A percentile compares a stretch with the other conserved stretches of the same genome.
Conservation (phyloP, 2,888 invertebrate genomes). For the Tiphia femorata region DNA sequence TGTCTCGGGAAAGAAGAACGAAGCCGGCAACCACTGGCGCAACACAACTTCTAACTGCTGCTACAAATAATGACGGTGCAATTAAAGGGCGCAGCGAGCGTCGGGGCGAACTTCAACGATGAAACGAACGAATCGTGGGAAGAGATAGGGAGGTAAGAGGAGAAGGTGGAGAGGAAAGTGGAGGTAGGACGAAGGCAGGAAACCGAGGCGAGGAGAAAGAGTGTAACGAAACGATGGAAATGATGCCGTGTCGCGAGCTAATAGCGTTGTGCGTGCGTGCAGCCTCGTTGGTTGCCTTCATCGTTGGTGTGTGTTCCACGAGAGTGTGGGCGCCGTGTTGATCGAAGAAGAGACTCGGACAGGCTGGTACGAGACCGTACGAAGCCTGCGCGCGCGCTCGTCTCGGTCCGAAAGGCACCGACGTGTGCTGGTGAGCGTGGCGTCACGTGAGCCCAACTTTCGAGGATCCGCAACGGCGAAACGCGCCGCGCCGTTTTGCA, state of each 20-base stretch:
- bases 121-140: constrained; percentile 49
- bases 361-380: constrained; percentile 47
- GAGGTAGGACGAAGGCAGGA: neutral
- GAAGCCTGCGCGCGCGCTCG: neutral
- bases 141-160: constrained; percentile 12
- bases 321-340: constrained; percentile 23
- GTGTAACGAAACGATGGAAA: constrained; percentile 18
- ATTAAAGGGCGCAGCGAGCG: too few species aligned
- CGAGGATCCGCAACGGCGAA: too few species aligned
- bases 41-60: too few species aligned
- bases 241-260: constrained; percentile 33
- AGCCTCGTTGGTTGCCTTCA: neutral
- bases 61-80: too few species aligned
- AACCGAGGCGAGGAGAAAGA: constrained; percentile 1
- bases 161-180: constrained; percentile 37
- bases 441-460: too few species aligned
- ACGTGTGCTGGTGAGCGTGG: too few species aligned
- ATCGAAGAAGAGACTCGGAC: constrained; percentile 35
- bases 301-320: neutral
- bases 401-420: too few species aligned
- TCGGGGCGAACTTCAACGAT: too few species aligned
- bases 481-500: too few species aligned
- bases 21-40: too few species aligned
- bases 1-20: too few species aligned
- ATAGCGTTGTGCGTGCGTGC: constrained; percentile 47